Conservation (phyloP, 2,113 vertebrate genomes). For the Microtus oregoni region DNA sequence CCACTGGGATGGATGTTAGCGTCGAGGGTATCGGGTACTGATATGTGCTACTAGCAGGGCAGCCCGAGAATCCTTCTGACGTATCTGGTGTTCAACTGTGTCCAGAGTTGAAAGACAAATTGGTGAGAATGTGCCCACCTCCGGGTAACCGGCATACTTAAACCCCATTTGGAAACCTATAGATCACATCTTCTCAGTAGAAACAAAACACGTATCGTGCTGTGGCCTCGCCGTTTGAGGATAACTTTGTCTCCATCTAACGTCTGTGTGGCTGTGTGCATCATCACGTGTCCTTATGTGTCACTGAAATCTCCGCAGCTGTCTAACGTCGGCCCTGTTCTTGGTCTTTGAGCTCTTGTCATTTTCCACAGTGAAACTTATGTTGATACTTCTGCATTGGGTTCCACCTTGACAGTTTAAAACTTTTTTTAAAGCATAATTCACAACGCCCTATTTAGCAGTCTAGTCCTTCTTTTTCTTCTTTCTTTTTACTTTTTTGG, state of each 20-base stretch:
- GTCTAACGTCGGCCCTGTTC: background rate
- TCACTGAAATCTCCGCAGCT: background rate
- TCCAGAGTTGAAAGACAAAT: background rate
- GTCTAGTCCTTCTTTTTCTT: background rate
- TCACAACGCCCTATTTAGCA: background rate
- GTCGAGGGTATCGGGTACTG: background rate
- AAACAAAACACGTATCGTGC: background rate
- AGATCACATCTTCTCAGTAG: background rate
- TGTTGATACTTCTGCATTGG: background rate
- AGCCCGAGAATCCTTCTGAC: too few species aligned
- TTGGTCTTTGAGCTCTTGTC: background rate
- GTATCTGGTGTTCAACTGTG: background rate
- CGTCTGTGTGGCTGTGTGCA: background rate
- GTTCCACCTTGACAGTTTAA: background rate
- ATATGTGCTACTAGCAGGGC: background rate
- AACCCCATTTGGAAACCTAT: background rate
- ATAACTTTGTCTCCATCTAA: background rate
- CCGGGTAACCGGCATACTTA: background rate
- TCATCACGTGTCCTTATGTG: background rate
- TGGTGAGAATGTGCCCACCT: background rate
- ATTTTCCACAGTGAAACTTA: background rate
- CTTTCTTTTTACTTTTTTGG: background rate
- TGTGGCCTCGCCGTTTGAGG: background rate
- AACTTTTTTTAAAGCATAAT: background rate
- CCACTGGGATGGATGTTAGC: background rate